Percentiles rank a stretch among this genome's conserved stretches.
Evolutionary conservation across 2,113 vertebrate species (phyloP).

Genomic region (Takifugu flavidus): DNA sequence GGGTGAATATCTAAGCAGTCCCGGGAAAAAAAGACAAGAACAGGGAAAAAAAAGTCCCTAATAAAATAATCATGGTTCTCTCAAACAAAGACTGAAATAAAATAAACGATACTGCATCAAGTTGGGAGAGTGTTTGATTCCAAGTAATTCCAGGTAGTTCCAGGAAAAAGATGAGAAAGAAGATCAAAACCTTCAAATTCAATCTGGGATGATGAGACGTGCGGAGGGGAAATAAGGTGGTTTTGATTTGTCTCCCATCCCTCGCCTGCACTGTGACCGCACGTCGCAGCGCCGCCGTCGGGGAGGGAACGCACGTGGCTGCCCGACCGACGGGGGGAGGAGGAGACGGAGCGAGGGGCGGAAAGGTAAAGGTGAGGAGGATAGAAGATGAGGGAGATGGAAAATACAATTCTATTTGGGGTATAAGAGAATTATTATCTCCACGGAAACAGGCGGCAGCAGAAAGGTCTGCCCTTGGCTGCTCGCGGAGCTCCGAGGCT

Average conservation of each 20-base stretch:
- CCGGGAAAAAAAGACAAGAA: background rate
- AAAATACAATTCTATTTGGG: conserved; percentile 70
- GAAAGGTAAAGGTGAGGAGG: conserved; percentile 61
- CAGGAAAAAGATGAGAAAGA: conserved; percentile 60
- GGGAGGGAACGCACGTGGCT: conserved; percentile 30
- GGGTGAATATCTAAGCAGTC: no score
- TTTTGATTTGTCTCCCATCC: conserved; percentile 70
- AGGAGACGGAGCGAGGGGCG: conserved; percentile 14
- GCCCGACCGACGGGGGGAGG: conserved; percentile 23
- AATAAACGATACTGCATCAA: conserved; percentile 45
- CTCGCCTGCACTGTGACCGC: conserved; percentile 48
- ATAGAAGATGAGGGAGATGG: conserved; percentile 46
- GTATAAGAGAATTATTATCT: conserved; percentile 72
- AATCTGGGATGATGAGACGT: conserved; percentile 66
- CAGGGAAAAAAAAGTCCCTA: background rate
- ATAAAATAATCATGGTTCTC: background rate
- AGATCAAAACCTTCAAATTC: conserved; percentile 74
- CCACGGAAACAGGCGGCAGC: conserved; percentile 54
- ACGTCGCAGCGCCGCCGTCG: conserved; percentile 50
- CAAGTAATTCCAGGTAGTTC: conserved; percentile 65
- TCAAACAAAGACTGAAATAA: background rate
- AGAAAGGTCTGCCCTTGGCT: conserved; percentile 55
- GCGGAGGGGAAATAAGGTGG: conserved; percentile 66
- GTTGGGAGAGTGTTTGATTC: conserved; percentile 40
- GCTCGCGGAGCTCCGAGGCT: conserved; percentile 19